Base-by-base conservation (phyloP, 2,888 invertebrate genomes). In the Heliconius sara region DNA sequence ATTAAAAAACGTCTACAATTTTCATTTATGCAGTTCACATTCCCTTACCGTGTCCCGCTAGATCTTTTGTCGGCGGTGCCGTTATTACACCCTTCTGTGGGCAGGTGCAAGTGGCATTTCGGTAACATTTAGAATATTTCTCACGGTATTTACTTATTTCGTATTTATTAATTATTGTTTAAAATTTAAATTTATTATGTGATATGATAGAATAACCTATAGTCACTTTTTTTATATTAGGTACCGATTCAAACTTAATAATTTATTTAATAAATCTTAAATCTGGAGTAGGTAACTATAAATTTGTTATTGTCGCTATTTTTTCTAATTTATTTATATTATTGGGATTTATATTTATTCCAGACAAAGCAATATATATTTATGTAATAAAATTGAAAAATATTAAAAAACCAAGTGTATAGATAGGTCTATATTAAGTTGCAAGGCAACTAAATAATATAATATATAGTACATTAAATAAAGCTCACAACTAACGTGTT, bases 31-130 rank as follows among this genome's bases (percentile, higher is more conserved):
- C 43, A 43, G 47, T 75, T 66, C 30, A 65, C 43, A 66, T 75
- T 71, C 73, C 80, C 82, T 75, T 43, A 71, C 67, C 67, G 43
- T 72, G 70, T 80, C 75, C 77, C 79, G 68, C 80, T 63, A 78
- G 70, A 77, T 68, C 77, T 77, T 77, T 83, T 83, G 82, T 81
- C 79, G 52, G 75, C 67, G 72, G 71, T 71, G 76, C 77, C 81
- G 79, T 82, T 79, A 81, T 83, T 83, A 73, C 60, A 78, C 81
- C 82, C 83, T 83, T 83, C 79, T 34, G 57, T 43, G 71, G 73
- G 83, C 83, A 83, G 83, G 83, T 83, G 83, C 80, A 79, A 80
- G 80, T 76, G 67, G 79, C 80, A 80, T 82, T 83, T 82, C 76
- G 77, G 74, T 79, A 81, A 79, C 81, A 81, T 82, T 77, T 74